Base-by-base conservation (phyloP, 2,113 vertebrate species). In the Ascaphus truei region DNA sequence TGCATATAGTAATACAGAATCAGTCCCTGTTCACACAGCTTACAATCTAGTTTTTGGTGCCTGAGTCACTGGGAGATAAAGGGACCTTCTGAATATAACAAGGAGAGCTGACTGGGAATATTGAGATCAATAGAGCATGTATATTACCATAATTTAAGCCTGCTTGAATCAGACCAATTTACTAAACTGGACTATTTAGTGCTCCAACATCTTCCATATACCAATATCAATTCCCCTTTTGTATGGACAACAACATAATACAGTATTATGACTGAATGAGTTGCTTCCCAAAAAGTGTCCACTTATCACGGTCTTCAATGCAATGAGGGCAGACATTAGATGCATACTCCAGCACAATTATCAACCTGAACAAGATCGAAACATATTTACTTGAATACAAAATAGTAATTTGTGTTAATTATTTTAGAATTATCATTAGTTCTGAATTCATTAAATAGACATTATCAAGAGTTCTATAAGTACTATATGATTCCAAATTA, bases 161-260 rank as follows among this genome's bases (percentile, higher is more conserved):
- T n/a, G n/a, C n/a, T n/a, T n/a, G n/a, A n/a, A n/a, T n/a, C n/a
- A n/a, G n/a, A n/a, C n/a, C n/a, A 53, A 65, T 23, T 65, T 51
- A 22, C 11, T 51, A 31, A 34, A 20, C 26, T 26, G 11, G 18
- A 63, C 23, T 22, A 63, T 36, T 33, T 22, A 48, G 33, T 64
- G 10, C 30, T 52, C 25, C 53, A 13, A 55, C 36, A 31, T 16
- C 15, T 10, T 13, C 4, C 50, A 4, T 12, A 55, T 10, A 66
- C 26, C 13, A 22, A 53, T 66, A 43, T 56, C 50, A 66, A 66
- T 66, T 18, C 51, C 37, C 36, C 63, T 55, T 26, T 37, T 66
- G 43, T 34, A 33, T 25, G 36, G 51, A 48, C 23, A 37, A 23
- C 48, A 34, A 10, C 37, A 18, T 34, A 34, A 10, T 27, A 18